phyloP scores from a whole-genome alignment of 2,888 invertebrate genomes.

The Pachydiplax longipennis region DNA sequence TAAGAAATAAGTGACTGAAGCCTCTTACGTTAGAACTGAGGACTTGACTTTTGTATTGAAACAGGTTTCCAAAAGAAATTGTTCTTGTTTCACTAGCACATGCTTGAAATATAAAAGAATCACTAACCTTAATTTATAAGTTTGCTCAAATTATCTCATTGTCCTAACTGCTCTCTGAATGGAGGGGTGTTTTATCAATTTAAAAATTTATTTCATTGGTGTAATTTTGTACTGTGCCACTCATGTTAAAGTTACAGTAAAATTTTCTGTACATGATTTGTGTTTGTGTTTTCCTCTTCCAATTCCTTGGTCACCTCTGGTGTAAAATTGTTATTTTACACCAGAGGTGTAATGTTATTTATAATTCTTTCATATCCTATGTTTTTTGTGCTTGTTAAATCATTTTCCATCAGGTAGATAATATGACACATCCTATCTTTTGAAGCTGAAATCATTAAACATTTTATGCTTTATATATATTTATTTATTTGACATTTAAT shows the following conservation, averaged over 20 bases:
- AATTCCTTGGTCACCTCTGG: not conserved
- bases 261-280: slow-evolving; percentile 29
- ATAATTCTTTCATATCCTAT: not conserved
- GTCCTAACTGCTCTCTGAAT: slow-evolving; percentile 16
- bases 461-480: too few species aligned
- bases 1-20: not conserved
- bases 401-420: too few species aligned
- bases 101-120: not conserved
- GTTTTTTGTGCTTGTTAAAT: not conserved
- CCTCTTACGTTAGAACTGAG: not conserved
- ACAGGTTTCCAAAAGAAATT: not conserved
- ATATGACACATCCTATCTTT: too few species aligned
- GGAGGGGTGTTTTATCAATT: slow-evolving; percentile 2
- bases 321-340: not conserved
- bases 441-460: too few species aligned
- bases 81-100: slow-evolving; percentile 31
- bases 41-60: not conserved
- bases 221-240: slow-evolving; percentile 43
- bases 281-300: not conserved
- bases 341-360: too few species aligned
- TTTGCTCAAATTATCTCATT: slow-evolving; percentile 40
- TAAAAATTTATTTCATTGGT: slow-evolving; percentile 31
- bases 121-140: slow-evolving; percentile 37
- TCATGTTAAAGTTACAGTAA: slow-evolving; percentile 44
- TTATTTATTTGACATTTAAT: too few species aligned